Conservation (phyloP, 2,113 vertebrate species). For the Hippoglossus stenolepis region DNA sequence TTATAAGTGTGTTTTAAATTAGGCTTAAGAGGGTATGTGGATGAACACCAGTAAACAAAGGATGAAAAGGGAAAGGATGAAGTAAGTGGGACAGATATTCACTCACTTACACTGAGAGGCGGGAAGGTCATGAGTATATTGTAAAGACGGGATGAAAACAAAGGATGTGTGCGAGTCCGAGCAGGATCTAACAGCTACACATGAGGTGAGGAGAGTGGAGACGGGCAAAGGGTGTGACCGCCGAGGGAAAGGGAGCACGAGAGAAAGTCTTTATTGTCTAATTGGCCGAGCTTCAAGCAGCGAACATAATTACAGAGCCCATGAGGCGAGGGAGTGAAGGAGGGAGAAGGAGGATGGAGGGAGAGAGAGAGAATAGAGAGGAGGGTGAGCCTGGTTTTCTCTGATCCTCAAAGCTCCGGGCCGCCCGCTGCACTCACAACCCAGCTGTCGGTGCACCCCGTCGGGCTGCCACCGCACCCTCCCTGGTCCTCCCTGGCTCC, state of each 20-base stretch:
- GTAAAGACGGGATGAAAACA: neutral
- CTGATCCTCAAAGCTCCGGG: conserved; percentile 55
- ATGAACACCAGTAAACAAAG: conserved; percentile 10
- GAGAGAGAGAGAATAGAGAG: conserved; percentile 33
- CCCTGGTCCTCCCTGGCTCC: neutral
- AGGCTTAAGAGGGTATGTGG: conserved; percentile 13
- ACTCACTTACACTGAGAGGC: conserved; percentile 12
- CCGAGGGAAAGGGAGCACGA: conserved; percentile 16
- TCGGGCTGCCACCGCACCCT: neutral
- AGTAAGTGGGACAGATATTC: conserved; percentile 39
- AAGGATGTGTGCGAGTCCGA: conserved; percentile 22
- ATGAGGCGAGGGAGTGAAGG: conserved; percentile 33
- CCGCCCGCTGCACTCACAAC: conserved; percentile 30
- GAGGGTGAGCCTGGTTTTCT: conserved; percentile 36
- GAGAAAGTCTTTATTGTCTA: conserved; percentile 75
- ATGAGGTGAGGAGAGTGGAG: conserved; percentile 28
- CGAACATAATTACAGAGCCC: conserved; percentile 72
- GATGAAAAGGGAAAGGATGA: conserved; percentile 28
- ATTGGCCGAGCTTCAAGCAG: conserved; percentile 78
- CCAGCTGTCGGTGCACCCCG: neutral
- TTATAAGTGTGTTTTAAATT: conserved; percentile 2
- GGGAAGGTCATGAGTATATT: conserved; percentile 10
- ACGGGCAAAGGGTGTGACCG: conserved; percentile 57
- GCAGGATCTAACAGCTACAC: conserved; percentile 12
- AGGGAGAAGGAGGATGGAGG: conserved; percentile 48